These are phyloP conservation scores for Pyxicephalus adspersus DNA, from an alignment of 2,113 vertebrate genomes.

Conservation along the genomic window DNA sequence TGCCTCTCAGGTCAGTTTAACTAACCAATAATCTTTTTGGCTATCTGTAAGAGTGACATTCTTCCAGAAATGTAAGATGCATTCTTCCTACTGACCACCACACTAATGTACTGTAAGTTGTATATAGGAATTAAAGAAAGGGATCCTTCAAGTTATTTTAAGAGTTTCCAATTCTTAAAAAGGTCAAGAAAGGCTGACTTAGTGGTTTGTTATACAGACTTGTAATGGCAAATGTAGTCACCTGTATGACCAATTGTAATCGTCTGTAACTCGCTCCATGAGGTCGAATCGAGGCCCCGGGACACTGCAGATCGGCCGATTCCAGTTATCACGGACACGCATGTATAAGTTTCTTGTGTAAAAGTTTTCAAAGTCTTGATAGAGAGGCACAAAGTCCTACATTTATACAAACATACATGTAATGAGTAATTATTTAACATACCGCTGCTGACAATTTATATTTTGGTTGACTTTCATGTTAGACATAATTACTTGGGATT, in stretches of 20 bases:
- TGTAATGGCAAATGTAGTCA: neutral
- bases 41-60: too few species aligned
- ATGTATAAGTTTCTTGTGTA: constrained; percentile 91
- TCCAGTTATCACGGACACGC: constrained; percentile 94
- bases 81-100: too few species aligned
- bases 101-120: too few species aligned
- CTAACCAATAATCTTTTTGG: too few species aligned
- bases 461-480: too few species aligned
- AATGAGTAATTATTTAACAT: neutral
- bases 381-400: constrained; percentile 92
- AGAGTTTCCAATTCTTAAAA: too few species aligned
- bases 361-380: constrained; percentile 97
- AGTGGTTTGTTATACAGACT: neutral
- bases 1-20: too few species aligned
- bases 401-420: constrained; percentile 59
- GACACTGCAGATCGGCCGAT: constrained; percentile 87
- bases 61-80: too few species aligned
- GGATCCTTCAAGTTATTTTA: too few species aligned
- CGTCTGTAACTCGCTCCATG: constrained; percentile 89
- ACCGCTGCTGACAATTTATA: neutral
- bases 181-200: too few species aligned
- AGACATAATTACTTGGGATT: too few species aligned
- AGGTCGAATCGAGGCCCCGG: constrained; percentile 86
- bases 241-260: constrained; percentile 97
- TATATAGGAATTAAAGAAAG: too few species aligned